phyloP scores from a whole-genome alignment of 2,797 vertebrate species.

The Spea hammondii region DNA sequence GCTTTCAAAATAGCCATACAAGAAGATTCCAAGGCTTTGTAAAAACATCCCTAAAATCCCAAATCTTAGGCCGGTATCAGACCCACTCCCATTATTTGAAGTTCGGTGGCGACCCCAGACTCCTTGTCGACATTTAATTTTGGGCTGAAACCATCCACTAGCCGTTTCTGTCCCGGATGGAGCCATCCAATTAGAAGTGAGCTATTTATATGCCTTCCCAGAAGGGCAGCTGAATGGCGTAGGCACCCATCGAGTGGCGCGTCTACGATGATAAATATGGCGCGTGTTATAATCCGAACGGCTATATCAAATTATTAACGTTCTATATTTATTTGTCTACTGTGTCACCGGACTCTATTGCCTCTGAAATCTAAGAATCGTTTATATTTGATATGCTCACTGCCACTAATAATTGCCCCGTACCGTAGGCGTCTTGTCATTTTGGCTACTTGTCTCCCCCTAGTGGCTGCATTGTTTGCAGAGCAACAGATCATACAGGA shows the following conservation, averaged over 20 bases:
- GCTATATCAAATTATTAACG: background rate
- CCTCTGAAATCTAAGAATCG: background rate
- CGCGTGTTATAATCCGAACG: constrained; percentile 13
- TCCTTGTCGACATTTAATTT: background rate
- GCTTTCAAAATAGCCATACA: too few relatives aligned
- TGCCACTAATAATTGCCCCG: background rate
- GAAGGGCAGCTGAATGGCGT: constrained; percentile 3
- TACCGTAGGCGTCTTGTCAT: background rate
- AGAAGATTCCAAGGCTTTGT: too few relatives aligned
- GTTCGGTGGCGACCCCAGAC: background rate
- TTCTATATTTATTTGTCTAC: constrained; percentile 11
- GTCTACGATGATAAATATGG: constrained; percentile 7
- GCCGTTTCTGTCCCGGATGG: background rate
- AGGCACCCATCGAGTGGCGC: background rate
- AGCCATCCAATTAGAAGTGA: constrained; percentile 2
- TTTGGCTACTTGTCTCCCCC: background rate
- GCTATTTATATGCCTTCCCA: constrained; percentile 15
- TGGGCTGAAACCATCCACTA: background rate
- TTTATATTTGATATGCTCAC: background rate
- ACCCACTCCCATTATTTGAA: too few relatives aligned
- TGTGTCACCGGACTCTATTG: background rate
- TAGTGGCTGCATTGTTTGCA: background rate
- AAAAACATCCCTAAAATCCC: too few relatives aligned
- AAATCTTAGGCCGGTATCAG: too few relatives aligned
- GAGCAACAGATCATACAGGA: background rate